These are phyloP conservation scores for Pasiphila rectangulata DNA, from an alignment of 2,888 invertebrate species.

Conservation along the genomic window DNA sequence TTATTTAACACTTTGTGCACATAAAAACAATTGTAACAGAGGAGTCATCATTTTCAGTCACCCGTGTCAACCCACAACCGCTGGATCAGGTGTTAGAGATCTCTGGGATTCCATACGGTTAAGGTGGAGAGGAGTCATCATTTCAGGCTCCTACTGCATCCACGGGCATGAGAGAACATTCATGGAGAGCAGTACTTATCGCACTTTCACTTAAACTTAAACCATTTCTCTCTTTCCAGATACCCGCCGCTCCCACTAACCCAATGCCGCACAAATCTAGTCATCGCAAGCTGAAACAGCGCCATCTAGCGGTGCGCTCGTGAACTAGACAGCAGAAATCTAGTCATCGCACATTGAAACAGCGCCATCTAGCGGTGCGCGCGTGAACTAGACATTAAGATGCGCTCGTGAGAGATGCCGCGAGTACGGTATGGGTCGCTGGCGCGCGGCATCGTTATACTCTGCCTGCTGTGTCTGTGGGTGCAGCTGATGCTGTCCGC, in stretches of 20 bases:
- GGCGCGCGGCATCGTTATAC: constrained; percentile 62
- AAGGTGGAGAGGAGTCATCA: too few relatives aligned
- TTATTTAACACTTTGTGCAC: too few relatives aligned
- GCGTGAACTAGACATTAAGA: constrained; percentile 34
- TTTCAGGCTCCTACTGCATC: too few relatives aligned
- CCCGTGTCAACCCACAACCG: too few relatives aligned
- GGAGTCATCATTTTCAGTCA: too few relatives aligned
- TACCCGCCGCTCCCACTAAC: too few relatives aligned
- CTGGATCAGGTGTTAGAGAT: too few relatives aligned
- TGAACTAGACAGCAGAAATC: neutral
- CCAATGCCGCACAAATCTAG: neutral
- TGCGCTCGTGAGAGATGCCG: constrained; percentile 65
- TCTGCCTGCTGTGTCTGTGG: constrained; percentile 69
- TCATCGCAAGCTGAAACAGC: neutral
- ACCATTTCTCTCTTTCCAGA: constrained; percentile 2
- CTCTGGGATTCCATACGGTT: too few relatives aligned
- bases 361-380: constrained; percentile 38
- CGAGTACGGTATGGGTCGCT: constrained; percentile 70
- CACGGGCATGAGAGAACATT: too few relatives aligned
- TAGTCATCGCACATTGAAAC: constrained; percentile 15
- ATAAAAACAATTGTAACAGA: too few relatives aligned
- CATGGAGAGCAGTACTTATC: too few relatives aligned
- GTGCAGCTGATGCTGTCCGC: constrained; percentile 73
- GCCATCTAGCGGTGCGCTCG: neutral
- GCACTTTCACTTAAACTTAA: too few relatives aligned